Evolutionary conservation across 2,888 invertebrate genomes (phyloP).

Genomic region (Aphrophora alni): DNA sequence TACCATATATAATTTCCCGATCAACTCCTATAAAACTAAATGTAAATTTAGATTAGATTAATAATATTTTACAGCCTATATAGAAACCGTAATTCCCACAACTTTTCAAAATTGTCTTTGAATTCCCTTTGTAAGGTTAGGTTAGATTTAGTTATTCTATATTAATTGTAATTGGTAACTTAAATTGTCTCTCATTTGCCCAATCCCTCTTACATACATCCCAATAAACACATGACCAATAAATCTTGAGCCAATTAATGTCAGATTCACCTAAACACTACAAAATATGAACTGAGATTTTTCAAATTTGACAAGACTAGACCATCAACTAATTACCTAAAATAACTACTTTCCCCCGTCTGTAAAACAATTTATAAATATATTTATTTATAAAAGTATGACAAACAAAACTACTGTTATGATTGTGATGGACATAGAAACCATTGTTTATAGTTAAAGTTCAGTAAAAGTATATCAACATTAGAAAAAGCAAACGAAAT

Average conservation of each 20-base stretch:
- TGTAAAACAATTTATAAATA: neutral
- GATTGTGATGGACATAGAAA: neutral
- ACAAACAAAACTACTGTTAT: neutral
- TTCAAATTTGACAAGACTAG: neutral
- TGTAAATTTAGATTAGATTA: neutral
- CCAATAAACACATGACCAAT: neutral
- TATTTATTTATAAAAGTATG: neutral
- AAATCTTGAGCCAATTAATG: neutral
- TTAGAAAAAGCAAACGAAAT: neutral
- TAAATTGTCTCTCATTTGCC: too few species aligned
- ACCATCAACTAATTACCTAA: neutral
- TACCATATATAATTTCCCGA: too few species aligned
- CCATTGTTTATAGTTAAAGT: constrained; percentile 6
- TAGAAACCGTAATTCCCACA: neutral
- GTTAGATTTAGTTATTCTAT: too few species aligned
- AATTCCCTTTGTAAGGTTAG: too few species aligned
- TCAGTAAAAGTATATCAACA: neutral
- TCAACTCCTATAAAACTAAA: neutral
- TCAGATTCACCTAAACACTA: neutral
- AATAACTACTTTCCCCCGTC: neutral
- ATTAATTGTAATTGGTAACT: too few species aligned
- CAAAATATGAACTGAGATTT: neutral
- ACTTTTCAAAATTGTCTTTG: neutral
- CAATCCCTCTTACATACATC: too few species aligned
- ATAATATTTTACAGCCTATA: neutral